Evolutionary conservation across 2,888 invertebrate genomes (phyloP), one percentile per base, ranked within the genome.

Genomic region (Cenopis cana): DNA sequence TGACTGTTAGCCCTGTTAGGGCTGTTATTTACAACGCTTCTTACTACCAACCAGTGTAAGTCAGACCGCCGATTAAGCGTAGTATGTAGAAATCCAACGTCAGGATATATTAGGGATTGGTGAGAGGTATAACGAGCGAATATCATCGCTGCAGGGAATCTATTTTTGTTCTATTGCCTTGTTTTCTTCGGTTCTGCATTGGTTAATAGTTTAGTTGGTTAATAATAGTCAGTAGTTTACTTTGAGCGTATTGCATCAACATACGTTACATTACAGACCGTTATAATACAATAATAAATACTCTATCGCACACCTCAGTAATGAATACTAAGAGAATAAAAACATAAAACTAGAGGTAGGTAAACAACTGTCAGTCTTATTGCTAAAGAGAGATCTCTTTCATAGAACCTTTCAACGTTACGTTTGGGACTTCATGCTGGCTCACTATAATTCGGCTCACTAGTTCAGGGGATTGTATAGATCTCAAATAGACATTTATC

Each of bases 101-200:
- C 46, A 46, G n/a, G 46, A n/a, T n/a, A n/a, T 8, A 46, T 2
- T 46, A n/a, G 46, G 46, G n/a, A 46, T n/a, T 14, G 6, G 4
- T n/a, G n/a, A 5, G 41, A 41, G 38, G 12, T 38, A 4, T 5
- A 41, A 12, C 14, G 12, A n/a, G 14, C 1, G 46, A 46, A 46
- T 46, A n/a, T 0, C 46, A 46, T 46, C 6, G 6, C 14, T 73
- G 65, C 56, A 65, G 55, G 18, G 64, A 64, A 54, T 38, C 52
- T 64, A 64, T 64, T 64, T 64, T 64, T 20, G 11, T 64, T 64
- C 64, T 64, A 64, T 64, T 64, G 54, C 64, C 52, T 64, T 64
- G 64, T 61, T 60, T 38, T 52, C 54, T 64, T 24, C 29, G 60
- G 11, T 46, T 29, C 46, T n/a, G 46, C 24, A 24, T 46, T 46